Evolutionary conservation across 2,797 vertebrate species (phyloP), one percentile per base, ranked within the genome.

Genomic region (Tachyglossus aculeatus): DNA sequence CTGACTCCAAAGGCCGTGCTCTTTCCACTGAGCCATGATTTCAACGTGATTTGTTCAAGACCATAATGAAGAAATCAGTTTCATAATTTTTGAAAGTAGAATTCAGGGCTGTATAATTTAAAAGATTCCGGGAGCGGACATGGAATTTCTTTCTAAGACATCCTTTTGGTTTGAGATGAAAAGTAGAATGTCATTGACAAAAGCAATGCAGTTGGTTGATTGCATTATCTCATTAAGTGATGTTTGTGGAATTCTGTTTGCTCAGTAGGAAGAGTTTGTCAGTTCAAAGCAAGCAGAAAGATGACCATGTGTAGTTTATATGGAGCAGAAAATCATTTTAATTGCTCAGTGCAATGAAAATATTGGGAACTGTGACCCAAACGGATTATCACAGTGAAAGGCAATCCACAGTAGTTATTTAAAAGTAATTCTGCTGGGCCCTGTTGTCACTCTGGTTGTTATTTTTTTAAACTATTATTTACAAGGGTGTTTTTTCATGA

Each of bases 321-420:
- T 65, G 40, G 34, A 69, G 16, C 21, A 74, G 32, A 68, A 87
- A 48, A n/a, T 62, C 74, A 44, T 62, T 11, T 51, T 77, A 24
- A 56, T 77, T 67, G 33, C 52, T 55, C 21, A 18, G 31, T 65
- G 25, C n/a, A 37, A n/a, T 69, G 36, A 71, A 66, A 77, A 41
- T 41, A 34, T 18, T 43, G 50, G 37, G 50, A 69, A 53, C 15
- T 69, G 0, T 43, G n/a, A 64, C 18, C 53, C 32, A 68, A 50
- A 21, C n/a, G 29, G 55, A 8, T 50, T 29, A 53, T 0, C 8
- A 45, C 40, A 7, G 9, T 61, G 51, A 63, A 40, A 37, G 19
- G 0, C 29, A 43, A n/a, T n/a, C n/a, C n/a, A n/a, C n/a, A n/a
- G 29, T 21, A 14, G 33, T 51, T 4, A 58, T 36, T 48, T 71